Percentiles rank a stretch among this genome's conserved stretches.
Conservation (phyloP, 2,113 vertebrate species). For the Coptodon bakossiorum region DNA sequence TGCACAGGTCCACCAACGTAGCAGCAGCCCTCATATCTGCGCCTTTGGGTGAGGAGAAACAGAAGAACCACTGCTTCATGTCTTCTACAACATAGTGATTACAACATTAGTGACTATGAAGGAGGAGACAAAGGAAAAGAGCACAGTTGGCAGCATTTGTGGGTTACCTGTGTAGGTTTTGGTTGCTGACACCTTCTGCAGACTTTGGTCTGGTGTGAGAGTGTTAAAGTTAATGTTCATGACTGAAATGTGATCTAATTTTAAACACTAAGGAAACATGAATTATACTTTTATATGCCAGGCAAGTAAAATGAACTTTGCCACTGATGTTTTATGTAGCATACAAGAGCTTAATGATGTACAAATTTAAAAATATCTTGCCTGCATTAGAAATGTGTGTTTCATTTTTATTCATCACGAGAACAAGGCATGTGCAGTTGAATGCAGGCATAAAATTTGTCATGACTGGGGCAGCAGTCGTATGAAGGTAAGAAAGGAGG, state of each 20-base stretch:
- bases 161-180: not conserved
- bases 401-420: not conserved
- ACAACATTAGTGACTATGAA: not conserved
- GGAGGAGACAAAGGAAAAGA: not conserved
- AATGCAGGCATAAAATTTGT: too few species aligned
- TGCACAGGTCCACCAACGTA: too few species aligned
- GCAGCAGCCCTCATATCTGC: too few species aligned
- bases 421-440: not conserved
- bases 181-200: not conserved
- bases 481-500: too few species aligned
- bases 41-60: too few species aligned
- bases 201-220: not conserved
- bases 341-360: not conserved
- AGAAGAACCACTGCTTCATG: too few species aligned
- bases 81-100: too few species aligned
- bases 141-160: not conserved
- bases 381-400: not conserved
- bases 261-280: not conserved
- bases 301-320: not conserved
- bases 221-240: not conserved
- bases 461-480: too few species aligned
- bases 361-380: not conserved
- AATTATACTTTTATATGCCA: not conserved
- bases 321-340: not conserved
- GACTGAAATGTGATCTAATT: not conserved